Evolutionary conservation across 2,797 vertebrate species (phyloP).

Genomic region (Acanthopagrus latus): DNA sequence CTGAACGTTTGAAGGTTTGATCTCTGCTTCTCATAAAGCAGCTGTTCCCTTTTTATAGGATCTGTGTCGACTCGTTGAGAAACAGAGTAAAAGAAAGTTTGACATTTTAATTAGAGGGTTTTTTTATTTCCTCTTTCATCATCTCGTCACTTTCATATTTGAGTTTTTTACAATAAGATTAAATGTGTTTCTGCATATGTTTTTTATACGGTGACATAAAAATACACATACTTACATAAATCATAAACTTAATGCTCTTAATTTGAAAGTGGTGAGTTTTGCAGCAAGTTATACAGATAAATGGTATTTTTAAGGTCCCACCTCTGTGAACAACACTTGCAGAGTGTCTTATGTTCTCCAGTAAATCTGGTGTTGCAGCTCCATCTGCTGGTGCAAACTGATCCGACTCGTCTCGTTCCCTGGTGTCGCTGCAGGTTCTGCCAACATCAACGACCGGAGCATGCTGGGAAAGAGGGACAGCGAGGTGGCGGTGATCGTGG

Average conservation of each 20-base stretch:
- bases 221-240: not conserved
- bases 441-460: conserved; percentile 98
- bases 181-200: not conserved
- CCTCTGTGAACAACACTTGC: too few relatives aligned
- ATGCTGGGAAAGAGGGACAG: conserved; percentile 98
- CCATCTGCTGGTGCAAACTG: conserved; percentile 47
- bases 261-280: not conserved
- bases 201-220: not conserved
- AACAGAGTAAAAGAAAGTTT: not conserved
- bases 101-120: not conserved
- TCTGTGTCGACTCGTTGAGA: not conserved
- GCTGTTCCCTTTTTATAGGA: too few relatives aligned
- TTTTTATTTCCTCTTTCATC: too few relatives aligned
- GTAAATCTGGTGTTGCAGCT: not conserved
- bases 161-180: not conserved
- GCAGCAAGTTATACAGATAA: not conserved
- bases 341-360: too few relatives aligned
- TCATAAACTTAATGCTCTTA: not conserved
- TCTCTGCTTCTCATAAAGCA: not conserved
- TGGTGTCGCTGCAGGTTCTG: conserved; percentile 86
- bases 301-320: too few relatives aligned
- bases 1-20: not conserved
- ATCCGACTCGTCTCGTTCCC: not conserved
- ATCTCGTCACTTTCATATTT: too few relatives aligned
- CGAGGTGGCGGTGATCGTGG: conserved; percentile 93